Evolutionary conservation across 2,888 invertebrate species (phyloP).

Genomic region (Apoda limacodes): DNA sequence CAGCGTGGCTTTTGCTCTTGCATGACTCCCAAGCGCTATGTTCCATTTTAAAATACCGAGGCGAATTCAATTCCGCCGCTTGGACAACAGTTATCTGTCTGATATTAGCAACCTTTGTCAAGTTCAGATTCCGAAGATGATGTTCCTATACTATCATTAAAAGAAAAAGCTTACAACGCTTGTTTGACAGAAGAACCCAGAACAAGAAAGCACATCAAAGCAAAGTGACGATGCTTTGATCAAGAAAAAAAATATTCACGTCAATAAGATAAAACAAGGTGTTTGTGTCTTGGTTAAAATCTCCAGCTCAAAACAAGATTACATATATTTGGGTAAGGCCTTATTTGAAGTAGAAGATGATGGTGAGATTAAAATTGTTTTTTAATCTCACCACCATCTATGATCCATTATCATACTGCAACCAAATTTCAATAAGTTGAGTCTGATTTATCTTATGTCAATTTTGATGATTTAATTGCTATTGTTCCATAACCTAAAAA

Average conservation of each 20-base stretch:
- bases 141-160: constrained; percentile 3
- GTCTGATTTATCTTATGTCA: too few relatives aligned
- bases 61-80: constrained; percentile 2
- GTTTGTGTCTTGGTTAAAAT: constrained; percentile 13
- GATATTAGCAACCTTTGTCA: constrained; percentile 4
- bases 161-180: too few relatives aligned
- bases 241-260: constrained; percentile 10
- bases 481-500: neutral
- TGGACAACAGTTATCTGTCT: too few relatives aligned
- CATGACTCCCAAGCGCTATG: too few relatives aligned
- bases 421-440: constrained; percentile 11
- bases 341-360: constrained; percentile 11
- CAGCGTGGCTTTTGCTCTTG: too few relatives aligned
- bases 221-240: constrained; percentile 11
- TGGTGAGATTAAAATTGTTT: constrained; percentile 11
- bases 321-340: too few relatives aligned
- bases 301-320: constrained; percentile 7
- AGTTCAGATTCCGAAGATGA: constrained; percentile 5
- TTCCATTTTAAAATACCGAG: constrained; percentile 2
- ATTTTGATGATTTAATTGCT: too few relatives aligned
- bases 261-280: too few relatives aligned
- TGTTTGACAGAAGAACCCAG: constrained; percentile 9
- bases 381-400: too few relatives aligned
- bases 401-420: constrained; percentile 5
- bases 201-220: constrained; percentile 11